Evolutionary conservation across 2,113 vertebrate species (phyloP).

Genomic region (Melanotaenia duboulayi): DNA sequence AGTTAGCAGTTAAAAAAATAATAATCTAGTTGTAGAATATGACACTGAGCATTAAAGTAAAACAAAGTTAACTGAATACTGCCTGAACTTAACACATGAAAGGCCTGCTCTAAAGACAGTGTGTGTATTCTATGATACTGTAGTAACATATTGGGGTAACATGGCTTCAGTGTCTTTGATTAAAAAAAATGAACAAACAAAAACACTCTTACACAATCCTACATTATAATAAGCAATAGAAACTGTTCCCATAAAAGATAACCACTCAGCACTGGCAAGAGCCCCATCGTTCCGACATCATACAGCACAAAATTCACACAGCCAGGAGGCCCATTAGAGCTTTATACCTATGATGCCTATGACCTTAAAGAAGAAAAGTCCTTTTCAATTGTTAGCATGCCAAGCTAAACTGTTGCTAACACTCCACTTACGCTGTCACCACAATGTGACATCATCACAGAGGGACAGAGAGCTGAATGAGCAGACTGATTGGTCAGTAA

Average conservation of each 20-base stretch:
- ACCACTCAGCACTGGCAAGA: background rate
- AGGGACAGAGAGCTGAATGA: slow-evolving; percentile 21
- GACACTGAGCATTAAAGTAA: no score
- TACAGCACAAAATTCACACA: background rate
- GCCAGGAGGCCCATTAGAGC: background rate
- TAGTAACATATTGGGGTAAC: background rate
- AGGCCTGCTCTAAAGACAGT: no score
- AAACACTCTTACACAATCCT: background rate
- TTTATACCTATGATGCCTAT: background rate
- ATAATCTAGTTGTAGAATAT: no score
- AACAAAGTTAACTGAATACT: background rate
- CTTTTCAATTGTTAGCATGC: background rate
- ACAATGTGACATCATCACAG: slow-evolving; percentile 28
- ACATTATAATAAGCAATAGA: no score
- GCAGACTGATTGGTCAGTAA: slow-evolving; percentile 2
- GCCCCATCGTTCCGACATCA: slow-evolving; percentile 5
- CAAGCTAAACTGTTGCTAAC: background rate
- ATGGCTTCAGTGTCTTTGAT: no score
- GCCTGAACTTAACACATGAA: no score
- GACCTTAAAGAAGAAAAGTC: background rate
- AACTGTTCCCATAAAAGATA: background rate
- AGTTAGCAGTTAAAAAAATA: no score
- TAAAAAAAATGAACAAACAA: no score
- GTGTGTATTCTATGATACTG: background rate
- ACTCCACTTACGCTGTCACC: background rate